A percentile compares a stretch with the other conserved stretches of the same genome.
Conservation (phyloP, 2,797 vertebrate genomes). For the Pogonophryne albipinna region DNA sequence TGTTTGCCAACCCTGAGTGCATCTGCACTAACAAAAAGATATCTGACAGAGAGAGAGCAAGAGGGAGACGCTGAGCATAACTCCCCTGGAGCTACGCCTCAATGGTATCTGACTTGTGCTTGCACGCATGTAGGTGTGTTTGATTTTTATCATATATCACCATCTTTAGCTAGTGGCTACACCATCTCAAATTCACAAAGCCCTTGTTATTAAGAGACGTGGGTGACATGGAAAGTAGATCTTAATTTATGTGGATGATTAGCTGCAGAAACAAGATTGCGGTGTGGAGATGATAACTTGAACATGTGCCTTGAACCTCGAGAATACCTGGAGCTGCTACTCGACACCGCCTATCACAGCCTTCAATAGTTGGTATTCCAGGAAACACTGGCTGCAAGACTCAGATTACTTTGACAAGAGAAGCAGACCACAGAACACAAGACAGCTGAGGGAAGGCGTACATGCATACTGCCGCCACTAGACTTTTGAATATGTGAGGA, state of each 20-base stretch:
- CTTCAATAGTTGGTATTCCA: slow-evolving; percentile 63
- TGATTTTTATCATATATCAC: slow-evolving; percentile 46
- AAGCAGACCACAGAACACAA: slow-evolving; percentile 55
- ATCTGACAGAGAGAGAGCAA: slow-evolving; percentile 59
- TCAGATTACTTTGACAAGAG: slow-evolving; percentile 65
- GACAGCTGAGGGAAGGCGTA: slow-evolving; percentile 26
- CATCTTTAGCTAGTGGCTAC: slow-evolving; percentile 39
- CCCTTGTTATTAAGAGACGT: slow-evolving; percentile 32
- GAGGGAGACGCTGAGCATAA: slow-evolving; percentile 49
- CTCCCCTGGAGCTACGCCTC: slow-evolving; percentile 66
- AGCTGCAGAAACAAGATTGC: slow-evolving; percentile 44
- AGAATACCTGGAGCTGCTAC: slow-evolving; percentile 39
- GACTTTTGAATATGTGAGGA: slow-evolving; percentile 59
- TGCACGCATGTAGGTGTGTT: slow-evolving; percentile 56
- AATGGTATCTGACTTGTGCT: slow-evolving; percentile 64
- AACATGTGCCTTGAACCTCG: slow-evolving; percentile 39
- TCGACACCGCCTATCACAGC: slow-evolving; percentile 44
- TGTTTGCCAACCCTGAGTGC: slow-evolving; percentile 69
- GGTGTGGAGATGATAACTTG: slow-evolving; percentile 48
- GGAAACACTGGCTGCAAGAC: slow-evolving; percentile 59
- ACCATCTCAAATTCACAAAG: slow-evolving; percentile 43
- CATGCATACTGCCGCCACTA: slow-evolving; percentile 26
- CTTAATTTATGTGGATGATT: slow-evolving; percentile 65
- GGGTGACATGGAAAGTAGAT: slow-evolving; percentile 30
- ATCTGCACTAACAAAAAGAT: slow-evolving; percentile 70